Percentiles rank a stretch among this genome's conserved stretches.
Conservation (phyloP, 1,140 invertebrate genomes). For the Drusus annulatus region DNA sequence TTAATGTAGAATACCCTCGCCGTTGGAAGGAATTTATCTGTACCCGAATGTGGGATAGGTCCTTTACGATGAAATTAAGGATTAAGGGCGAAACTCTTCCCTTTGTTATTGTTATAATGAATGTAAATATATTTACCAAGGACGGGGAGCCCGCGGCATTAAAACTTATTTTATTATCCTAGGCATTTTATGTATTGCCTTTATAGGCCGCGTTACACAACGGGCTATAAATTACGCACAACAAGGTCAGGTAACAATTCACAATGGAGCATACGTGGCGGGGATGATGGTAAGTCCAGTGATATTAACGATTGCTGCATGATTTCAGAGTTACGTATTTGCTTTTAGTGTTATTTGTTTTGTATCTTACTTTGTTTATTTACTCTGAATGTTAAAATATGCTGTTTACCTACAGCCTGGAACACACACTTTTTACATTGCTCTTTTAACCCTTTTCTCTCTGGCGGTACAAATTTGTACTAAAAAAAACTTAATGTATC, state of each 20-base stretch:
- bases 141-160: slow-evolving; percentile 27
- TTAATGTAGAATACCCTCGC: slow-evolving; percentile 45
- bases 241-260: slow-evolving; percentile 33
- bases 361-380: neutral
- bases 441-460: too few relatives aligned
- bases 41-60: slow-evolving; percentile 17
- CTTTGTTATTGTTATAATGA: slow-evolving; percentile 37
- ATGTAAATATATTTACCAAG: slow-evolving; percentile 33
- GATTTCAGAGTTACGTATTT: neutral
- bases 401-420: too few relatives aligned
- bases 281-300: slow-evolving; percentile 26
- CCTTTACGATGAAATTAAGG: slow-evolving; percentile 19
- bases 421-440: too few relatives aligned
- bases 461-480: too few relatives aligned
- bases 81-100: slow-evolving; percentile 7
- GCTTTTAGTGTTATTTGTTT: neutral
- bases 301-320: slow-evolving; percentile 12
- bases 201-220: slow-evolving; percentile 25
- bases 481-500: too few relatives aligned
- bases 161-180: slow-evolving; percentile 38
- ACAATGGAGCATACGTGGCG: slow-evolving; percentile 19
- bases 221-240: slow-evolving; percentile 33
- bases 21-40: slow-evolving; percentile 50
- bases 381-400: too few relatives aligned
- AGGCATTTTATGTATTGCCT: slow-evolving; percentile 31